Percentiles rank a stretch among this genome's conserved stretches.
phyloP scores from a whole-genome alignment of 2,888 invertebrate genomes.

The Ceraclea dissimilis region DNA sequence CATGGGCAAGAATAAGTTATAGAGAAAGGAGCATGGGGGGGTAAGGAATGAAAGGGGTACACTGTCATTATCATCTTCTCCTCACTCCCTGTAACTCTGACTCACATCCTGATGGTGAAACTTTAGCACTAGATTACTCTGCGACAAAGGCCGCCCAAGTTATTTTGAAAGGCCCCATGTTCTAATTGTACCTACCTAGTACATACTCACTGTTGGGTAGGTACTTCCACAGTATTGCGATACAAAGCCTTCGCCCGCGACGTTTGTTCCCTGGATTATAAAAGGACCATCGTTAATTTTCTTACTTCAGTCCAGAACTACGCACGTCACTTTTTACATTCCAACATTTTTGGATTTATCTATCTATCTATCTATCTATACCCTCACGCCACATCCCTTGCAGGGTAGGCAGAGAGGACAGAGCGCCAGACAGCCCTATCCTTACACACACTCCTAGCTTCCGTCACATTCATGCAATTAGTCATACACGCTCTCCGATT shows the following conservation, averaged over 20 bases:
- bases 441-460: no score
- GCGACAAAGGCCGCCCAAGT: conserved; percentile 26
- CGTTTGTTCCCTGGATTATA: not conserved
- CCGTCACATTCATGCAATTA: no score
- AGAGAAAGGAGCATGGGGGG: not conserved
- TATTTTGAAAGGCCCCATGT: conserved; percentile 23
- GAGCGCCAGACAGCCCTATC: no score
- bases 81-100: conserved; percentile 5
- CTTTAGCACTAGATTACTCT: conserved; percentile 26
- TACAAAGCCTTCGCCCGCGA: conserved; percentile 6
- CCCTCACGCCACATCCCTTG: no score
- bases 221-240: not conserved
- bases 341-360: no score
- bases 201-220: not conserved
- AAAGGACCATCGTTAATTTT: not conserved
- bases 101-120: conserved; percentile 23
- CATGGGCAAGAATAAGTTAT: no score
- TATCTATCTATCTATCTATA: no score
- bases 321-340: not conserved
- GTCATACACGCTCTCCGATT: no score
- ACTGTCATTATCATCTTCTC: conserved; percentile 4
- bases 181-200: not conserved
- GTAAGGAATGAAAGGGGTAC: conserved; percentile 3
- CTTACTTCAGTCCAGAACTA: conserved; percentile 8
- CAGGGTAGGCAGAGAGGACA: no score